These are phyloP conservation scores for Rhizomys pruinosus DNA, from an alignment of 2,113 vertebrate genomes.

Conservation along the genomic window DNA sequence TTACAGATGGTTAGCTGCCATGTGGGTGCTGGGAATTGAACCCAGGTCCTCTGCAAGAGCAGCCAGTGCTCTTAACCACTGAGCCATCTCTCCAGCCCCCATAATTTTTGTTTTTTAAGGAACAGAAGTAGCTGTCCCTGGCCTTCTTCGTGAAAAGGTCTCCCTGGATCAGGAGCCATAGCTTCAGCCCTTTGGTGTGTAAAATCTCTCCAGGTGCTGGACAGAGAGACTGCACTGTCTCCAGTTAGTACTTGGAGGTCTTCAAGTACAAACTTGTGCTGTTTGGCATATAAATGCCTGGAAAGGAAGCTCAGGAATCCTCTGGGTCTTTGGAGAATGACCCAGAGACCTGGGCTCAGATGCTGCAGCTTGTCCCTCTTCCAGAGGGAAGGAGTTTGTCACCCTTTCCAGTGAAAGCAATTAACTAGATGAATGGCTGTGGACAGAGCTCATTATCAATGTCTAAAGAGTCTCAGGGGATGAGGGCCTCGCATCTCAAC, in stretches of 20 bases:
- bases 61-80: no score
- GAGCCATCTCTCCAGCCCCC: no score
- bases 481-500: neutral
- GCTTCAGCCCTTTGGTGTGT: neutral
- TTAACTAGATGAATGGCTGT: neutral
- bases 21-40: no score
- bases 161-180: neutral
- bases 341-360: neutral
- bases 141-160: neutral
- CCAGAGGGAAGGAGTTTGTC: neutral
- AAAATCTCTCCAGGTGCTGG: neutral
- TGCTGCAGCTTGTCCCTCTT: neutral
- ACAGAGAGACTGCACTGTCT: neutral
- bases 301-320: neutral
- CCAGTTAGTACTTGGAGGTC: neutral
- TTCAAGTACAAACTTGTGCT: no score
- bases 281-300: neutral
- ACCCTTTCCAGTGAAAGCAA: slow-evolving; percentile 1
- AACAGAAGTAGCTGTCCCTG: neutral
- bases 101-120: neutral
- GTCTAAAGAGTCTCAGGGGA: neutral
- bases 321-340: neutral
- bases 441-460: neutral
- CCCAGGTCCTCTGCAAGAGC: no score
- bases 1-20: no score